A percentile compares a stretch with the other conserved stretches of the same genome.
These are phyloP conservation scores for Heliconius cydno DNA, from an alignment of 2,888 invertebrate species.

Conservation along the genomic window DNA sequence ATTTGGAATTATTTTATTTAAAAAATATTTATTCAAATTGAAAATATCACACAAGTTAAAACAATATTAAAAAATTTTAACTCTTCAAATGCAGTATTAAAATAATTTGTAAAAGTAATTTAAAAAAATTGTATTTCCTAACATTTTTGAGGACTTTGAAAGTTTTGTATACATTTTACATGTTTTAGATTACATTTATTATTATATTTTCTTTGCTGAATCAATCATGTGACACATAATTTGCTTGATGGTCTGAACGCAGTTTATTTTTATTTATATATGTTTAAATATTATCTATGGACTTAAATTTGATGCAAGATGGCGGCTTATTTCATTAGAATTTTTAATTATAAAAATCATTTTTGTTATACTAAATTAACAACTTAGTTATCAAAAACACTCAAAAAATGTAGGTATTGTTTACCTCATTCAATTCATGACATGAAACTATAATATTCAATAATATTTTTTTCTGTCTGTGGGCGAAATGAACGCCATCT, in stretches of 20 bases:
- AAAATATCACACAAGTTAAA: neutral
- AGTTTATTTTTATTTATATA: neutral
- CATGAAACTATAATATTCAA: neutral
- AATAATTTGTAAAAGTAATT: neutral
- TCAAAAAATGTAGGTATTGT: too few relatives aligned
- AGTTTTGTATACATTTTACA: constrained; percentile 11
- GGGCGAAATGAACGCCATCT: neutral
- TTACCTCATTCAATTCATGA: neutral
- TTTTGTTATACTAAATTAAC: too few relatives aligned
- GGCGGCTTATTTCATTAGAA: neutral
- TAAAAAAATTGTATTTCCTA: constrained; percentile 9
- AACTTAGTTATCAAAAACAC: too few relatives aligned
- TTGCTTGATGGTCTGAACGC: neutral
- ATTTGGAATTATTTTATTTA: too few relatives aligned
- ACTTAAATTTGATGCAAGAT: neutral
- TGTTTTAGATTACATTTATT: constrained; percentile 20
- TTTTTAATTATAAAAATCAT: too few relatives aligned
- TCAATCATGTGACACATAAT: constrained; percentile 13
- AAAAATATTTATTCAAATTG: neutral
- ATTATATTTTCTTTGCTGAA: neutral
- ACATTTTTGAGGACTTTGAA: neutral
- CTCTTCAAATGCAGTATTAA: neutral
- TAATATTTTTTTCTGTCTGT: neutral
- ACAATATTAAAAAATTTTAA: too few relatives aligned
- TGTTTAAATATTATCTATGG: neutral